Conservation (phyloP, 2,113 vertebrate genomes). For the Nicator chloris region DNA sequence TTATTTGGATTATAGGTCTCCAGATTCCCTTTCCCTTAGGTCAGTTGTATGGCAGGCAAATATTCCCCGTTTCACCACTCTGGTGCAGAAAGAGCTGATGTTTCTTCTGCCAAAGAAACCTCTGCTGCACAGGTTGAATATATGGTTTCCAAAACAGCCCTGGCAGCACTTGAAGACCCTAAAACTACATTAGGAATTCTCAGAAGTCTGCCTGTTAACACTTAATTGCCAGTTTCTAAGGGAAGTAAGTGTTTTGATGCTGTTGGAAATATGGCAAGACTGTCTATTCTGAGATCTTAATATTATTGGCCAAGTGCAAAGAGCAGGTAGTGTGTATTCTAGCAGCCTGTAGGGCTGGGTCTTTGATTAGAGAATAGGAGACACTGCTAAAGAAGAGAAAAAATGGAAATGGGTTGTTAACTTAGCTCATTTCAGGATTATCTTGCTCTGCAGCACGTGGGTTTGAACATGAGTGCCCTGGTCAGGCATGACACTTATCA, state of each 20-base stretch:
- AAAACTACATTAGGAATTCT: not conserved
- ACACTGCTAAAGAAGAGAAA: not conserved
- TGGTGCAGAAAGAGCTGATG: not conserved
- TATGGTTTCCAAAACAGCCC: not conserved
- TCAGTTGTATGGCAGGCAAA: not conserved
- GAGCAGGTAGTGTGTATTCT: not conserved
- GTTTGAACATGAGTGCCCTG: not conserved
- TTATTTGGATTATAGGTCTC: not conserved
- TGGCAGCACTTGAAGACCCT: not conserved
- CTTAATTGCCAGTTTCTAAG: not conserved
- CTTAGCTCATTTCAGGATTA: not conserved
- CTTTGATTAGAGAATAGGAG: not conserved
- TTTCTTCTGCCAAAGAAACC: not conserved
- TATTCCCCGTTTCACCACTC: not conserved
- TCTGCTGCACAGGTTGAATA: not conserved
- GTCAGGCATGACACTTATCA: not conserved
- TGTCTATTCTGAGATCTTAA: not conserved
- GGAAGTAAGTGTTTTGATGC: not conserved
- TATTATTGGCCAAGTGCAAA: not conserved
- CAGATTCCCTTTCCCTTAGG: not conserved
- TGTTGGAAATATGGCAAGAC: not conserved
- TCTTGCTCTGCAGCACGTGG: fast-evolving
- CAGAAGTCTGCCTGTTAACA: not conserved
- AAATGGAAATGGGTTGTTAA: not conserved
- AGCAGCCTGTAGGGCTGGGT: not conserved